Base-by-base conservation (phyloP, 2,888 invertebrate species). In the Andrena bucephala region DNA sequence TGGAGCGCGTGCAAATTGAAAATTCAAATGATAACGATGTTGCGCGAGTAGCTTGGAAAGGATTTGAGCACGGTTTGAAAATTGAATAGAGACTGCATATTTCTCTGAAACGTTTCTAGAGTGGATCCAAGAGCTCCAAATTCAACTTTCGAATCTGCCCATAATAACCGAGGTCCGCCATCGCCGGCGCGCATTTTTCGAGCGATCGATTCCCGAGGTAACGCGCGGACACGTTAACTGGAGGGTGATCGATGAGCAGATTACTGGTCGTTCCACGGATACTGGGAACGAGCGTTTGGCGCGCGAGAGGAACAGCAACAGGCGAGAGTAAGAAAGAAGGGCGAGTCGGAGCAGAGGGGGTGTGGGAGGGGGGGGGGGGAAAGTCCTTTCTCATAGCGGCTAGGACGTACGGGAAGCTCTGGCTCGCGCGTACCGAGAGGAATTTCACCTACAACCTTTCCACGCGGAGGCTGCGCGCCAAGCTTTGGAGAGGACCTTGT, bases 401-500 rank as follows among this genome's bases (percentile, higher is more conserved):
- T 65, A 54, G 67, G 27, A 48, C 57, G 66, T 69, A 63, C 68
- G 36, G 57, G 68, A 24, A 50, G 72, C 29, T 60, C 63, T 57
- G 75, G 67, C 66, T 75, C 72, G 75, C 77, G 73, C 48, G 66
- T 59, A 73, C 67, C 77, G 78, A 68, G 81, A 85, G 87, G 85
- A 92, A 89, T 91, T 89, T 89, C 90, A 91, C 90, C 90, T 90
- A 89, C 89, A 91, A 90, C 89, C 91, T 90, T 90, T 90, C 88
- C 87, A 86, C 86, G 83, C 82, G 80, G 89, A 83, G 87, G 85
- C 86, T 89, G 87, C 87, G 83, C 87, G 89, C 83, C 86, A 89
- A 85, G 90, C 89, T 91, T 92, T 89, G 87, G 90, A 89, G 91
- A 91, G 90, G 92, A 92, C 90, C 91, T 91, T 90, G 92, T 93